Evolutionary conservation across 2,797 vertebrate species (phyloP).

Genomic region (Acridotheres tristis): DNA sequence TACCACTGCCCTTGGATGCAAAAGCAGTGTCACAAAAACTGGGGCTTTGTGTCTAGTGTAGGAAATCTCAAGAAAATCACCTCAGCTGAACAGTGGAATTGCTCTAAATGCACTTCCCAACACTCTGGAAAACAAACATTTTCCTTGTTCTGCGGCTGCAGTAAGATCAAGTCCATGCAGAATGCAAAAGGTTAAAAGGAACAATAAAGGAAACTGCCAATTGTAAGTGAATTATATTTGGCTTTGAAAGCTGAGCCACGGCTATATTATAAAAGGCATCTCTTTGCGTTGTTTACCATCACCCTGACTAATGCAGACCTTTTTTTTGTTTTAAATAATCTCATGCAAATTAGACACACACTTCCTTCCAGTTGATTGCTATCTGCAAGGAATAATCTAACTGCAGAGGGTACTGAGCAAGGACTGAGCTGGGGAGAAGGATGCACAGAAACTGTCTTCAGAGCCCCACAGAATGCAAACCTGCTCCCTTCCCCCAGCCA

Average conservation of each 20-base stretch:
- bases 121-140: constrained; percentile 13
- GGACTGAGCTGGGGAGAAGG: constrained; percentile 72
- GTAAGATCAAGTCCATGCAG: constrained; percentile 69
- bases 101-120: background rate
- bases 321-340: constrained; percentile 87
- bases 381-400: constrained; percentile 86
- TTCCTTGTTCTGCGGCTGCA: constrained; percentile 3
- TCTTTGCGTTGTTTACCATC: constrained; percentile 82
- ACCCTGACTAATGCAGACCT: constrained; percentile 84
- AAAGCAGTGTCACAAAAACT: background rate
- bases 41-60: background rate
- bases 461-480: constrained; percentile 52
- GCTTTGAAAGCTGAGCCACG: constrained; percentile 76
- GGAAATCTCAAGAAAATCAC: background rate
- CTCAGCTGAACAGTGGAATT: background rate
- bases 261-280: constrained; percentile 82
- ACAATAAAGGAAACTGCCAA: constrained; percentile 78
- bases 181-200: constrained; percentile 81
- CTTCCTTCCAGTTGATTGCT: constrained; percentile 87
- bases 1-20: background rate
- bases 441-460: constrained; percentile 49
- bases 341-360: constrained; percentile 88
- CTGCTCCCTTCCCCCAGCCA: constrained; percentile 21
- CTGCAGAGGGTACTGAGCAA: constrained; percentile 75
- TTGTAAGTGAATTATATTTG: constrained; percentile 82